Base-by-base conservation (phyloP, 2,888 invertebrate genomes). In the Drosophila paranaensis region DNA sequence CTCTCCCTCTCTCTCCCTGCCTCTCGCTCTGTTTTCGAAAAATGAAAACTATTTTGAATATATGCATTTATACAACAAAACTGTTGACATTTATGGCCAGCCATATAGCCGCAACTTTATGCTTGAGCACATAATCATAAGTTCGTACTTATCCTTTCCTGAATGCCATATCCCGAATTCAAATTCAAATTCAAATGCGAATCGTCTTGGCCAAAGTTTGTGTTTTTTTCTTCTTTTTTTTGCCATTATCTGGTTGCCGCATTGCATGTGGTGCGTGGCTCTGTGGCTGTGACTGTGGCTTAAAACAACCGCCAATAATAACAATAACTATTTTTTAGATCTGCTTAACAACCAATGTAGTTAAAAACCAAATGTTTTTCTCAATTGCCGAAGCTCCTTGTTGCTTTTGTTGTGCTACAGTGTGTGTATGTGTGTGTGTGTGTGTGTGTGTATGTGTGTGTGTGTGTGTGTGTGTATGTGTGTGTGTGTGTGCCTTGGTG, bases 291-390 rank as follows among this genome's bases (percentile, higher is more conserved):
- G 53, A 33, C 60, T 71, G 77, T 64, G 71, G 53, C 78, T 62
- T 58, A 54, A 82, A 72, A 51, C 62, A 77, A 80, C 69, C 80
- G 73, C 77, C 78, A 86, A 88, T 83, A 88, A 84, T 88, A 88
- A 87, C 79, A 76, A 88, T 88, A 88, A 88, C 84, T 87, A 83
- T 84, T 74, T 73, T 68, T 77, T 74, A 83, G 84, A 83, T 83
- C 81, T 81, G 81, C 78, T 88, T 89, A 84, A 87, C 89, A 84
- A 89, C 84, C 89, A 84, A 84, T 84, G 89, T 74, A 83, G 89
- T 89, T 84, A 83, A 83, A 86, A 87, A 76, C 64, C 87, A 81
- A 84, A 88, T 83, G 87, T 72, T 83, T 84, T 79, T 88, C 68
- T 53, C 89, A 82, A 83, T 86, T 83, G 83, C 74, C 80, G 66